These are phyloP conservation scores for Petrosia ficiformis DNA, from an alignment of 37 sponge, comb jelly and placozoan genomes.

Conservation along the genomic window DNA sequence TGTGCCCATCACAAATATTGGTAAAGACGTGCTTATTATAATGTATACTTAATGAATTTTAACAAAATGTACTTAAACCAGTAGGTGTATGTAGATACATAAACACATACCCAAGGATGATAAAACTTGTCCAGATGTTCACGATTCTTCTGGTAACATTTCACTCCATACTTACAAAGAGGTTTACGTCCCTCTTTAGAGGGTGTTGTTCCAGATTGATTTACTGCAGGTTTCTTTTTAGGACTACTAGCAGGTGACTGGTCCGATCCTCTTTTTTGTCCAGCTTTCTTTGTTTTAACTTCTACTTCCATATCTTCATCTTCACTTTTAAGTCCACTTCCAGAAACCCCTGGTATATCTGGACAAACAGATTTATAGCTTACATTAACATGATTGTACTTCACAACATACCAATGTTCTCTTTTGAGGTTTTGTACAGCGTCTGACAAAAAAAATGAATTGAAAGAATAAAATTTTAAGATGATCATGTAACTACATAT, in stretches of 20 bases:
- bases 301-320: slow-evolving; percentile 35
- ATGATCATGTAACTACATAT: too few species aligned
- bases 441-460: not conserved
- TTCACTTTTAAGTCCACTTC: slow-evolving; percentile 5
- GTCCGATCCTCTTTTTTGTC: not conserved
- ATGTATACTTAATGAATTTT: too few species aligned
- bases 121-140: slow-evolving; percentile 39
- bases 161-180: slow-evolving; percentile 46
- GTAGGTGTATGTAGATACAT: too few species aligned
- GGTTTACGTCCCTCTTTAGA: slow-evolving; percentile 10
- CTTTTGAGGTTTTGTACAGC: slow-evolving; percentile 63
- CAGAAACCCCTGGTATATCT: slow-evolving; percentile 43
- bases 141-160: slow-evolving; percentile 53
- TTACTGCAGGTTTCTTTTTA: slow-evolving; percentile 1
- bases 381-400: not conserved
- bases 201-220: not conserved
- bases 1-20: slow-evolving; percentile 1
- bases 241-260: not conserved
- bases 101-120: slow-evolving; percentile 47
- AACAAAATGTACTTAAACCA: too few species aligned
- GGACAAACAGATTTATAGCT: not conserved
- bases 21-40: not conserved
- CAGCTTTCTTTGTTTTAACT: not conserved
- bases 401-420: slow-evolving; percentile 31
- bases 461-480: not conserved